Conservation (phyloP, 92 coral and sea anemone genomes). For the Umimayanthus kanabou region DNA sequence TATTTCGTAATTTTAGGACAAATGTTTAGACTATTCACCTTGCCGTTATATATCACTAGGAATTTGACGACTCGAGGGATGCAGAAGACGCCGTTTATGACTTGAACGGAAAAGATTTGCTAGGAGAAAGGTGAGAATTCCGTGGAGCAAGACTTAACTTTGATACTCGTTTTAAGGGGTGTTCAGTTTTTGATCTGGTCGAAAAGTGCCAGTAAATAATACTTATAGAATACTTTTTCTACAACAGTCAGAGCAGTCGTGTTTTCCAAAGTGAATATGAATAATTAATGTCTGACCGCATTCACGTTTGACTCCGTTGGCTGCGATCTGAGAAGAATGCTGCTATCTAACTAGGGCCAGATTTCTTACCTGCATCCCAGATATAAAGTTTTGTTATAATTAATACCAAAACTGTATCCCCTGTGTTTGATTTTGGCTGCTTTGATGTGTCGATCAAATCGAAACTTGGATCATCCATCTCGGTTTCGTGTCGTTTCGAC, state of each 20-base stretch:
- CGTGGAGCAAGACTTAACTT: background rate
- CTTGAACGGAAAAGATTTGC: constrained; percentile 91
- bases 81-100: constrained; percentile 97
- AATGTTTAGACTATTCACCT: background rate
- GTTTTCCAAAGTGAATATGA: background rate
- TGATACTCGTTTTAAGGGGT: background rate
- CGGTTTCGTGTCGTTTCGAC: no score
- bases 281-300: background rate
- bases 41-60: constrained; percentile 59
- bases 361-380: background rate
- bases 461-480: no score
- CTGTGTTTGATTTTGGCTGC: no score
- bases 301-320: no score
- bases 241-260: background rate
- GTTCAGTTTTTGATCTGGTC: background rate
- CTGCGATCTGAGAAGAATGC: no score
- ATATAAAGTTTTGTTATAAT: no score
- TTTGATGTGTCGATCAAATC: no score
- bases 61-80: constrained; percentile 90
- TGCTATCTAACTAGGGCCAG: background rate
- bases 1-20: background rate
- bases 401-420: no score
- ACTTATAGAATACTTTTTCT: background rate
- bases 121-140: constrained; percentile 85
- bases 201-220: background rate